Percentiles rank a stretch among this genome's conserved stretches.
Evolutionary conservation across 2,113 vertebrate species (phyloP).

Genomic region (Semnornis frantzii): DNA sequence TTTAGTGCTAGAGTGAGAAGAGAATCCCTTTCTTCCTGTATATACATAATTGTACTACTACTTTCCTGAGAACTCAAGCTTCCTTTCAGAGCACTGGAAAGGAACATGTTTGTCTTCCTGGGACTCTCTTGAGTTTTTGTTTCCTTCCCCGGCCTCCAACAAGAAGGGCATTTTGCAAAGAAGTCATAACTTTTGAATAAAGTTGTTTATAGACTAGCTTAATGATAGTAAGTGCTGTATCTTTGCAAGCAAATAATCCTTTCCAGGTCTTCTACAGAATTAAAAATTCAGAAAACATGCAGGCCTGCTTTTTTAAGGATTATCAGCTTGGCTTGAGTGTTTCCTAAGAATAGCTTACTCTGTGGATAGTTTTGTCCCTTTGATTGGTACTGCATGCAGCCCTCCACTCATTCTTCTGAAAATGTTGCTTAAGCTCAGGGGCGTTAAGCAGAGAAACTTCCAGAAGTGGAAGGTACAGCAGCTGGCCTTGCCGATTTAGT

Average conservation of each 20-base stretch:
- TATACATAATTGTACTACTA: accelerated
- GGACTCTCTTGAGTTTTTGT: neutral
- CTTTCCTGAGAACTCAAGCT: neutral
- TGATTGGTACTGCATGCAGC: neutral
- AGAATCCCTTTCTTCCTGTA: neutral
- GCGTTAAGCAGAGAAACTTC: neutral
- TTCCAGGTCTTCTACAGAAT: neutral
- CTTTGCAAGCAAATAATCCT: neutral
- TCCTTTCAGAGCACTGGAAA: neutral
- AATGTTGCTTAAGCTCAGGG: neutral
- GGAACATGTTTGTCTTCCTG: neutral
- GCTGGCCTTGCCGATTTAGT: neutral
- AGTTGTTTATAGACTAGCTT: neutral
- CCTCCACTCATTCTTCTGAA: neutral
- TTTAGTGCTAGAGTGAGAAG: neutral
- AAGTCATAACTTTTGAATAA: neutral
- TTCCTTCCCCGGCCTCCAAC: neutral
- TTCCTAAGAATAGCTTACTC: neutral
- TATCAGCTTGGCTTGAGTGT: neutral
- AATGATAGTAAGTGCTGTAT: neutral
- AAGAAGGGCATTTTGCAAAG: neutral
- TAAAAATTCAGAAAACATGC: neutral
- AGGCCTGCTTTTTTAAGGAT: neutral
- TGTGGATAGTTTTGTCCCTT: neutral
- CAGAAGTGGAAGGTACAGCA: neutral